These are phyloP conservation scores for Branchellion lobata DNA, from an alignment of 2,888 invertebrate species.

Conservation along the genomic window DNA sequence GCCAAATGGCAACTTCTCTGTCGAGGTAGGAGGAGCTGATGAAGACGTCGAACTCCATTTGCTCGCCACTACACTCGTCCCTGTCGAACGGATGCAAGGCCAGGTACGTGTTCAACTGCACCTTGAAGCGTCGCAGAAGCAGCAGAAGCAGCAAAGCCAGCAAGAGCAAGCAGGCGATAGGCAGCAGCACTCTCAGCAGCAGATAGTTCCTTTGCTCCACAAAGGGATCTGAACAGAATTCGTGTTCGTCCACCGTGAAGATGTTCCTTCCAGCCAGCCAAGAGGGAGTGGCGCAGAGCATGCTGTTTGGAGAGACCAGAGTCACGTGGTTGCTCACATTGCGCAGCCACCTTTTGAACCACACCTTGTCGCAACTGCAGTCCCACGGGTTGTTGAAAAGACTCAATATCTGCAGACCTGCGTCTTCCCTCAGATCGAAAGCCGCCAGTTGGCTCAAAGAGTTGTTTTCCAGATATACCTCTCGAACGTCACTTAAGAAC, in stretches of 20 bases:
- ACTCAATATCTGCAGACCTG: neutral
- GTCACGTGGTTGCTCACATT: neutral
- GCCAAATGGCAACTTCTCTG: slow-evolving; percentile 16
- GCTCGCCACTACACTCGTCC: slow-evolving; percentile 46
- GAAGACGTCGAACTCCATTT: slow-evolving; percentile 53
- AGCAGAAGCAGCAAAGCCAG: neutral
- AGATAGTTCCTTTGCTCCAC: neutral
- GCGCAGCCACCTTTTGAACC: slow-evolving; percentile 37
- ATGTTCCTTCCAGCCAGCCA: slow-evolving; percentile 26
- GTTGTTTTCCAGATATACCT: slow-evolving; percentile 15
- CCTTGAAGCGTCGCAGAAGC: slow-evolving; percentile 4
- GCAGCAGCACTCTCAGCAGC: neutral
- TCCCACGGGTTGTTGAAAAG: slow-evolving; percentile 38
- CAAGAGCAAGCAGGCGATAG: neutral
- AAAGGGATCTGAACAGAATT: slow-evolving; percentile 33
- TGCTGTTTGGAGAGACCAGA: slow-evolving; percentile 21
- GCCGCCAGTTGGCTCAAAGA: neutral
- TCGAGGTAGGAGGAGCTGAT: slow-evolving; percentile 53
- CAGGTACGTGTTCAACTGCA: slow-evolving; percentile 40
- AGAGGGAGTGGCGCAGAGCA: slow-evolving; percentile 27
- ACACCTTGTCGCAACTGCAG: slow-evolving; percentile 31
- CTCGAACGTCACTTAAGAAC: neutral
- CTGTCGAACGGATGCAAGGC: slow-evolving; percentile 47
- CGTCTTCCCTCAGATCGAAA: neutral
- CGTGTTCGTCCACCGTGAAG: slow-evolving; percentile 27